Evolutionary conservation across 2,113 vertebrate genomes (phyloP).

Genomic region (Fregetta grallaria): DNA sequence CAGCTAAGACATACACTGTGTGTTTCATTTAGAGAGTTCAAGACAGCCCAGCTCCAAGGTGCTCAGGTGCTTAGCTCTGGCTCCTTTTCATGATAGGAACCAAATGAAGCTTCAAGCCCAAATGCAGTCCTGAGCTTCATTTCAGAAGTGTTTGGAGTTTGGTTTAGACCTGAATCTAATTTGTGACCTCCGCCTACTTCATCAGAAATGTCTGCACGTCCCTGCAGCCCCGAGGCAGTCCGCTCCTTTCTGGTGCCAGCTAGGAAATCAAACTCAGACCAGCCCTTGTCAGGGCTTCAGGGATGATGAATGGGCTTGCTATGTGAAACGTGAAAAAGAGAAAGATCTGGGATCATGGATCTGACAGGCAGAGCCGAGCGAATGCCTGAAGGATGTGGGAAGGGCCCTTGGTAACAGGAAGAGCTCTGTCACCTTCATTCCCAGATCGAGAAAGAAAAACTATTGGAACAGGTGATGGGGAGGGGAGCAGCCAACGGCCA

Average conservation of each 20-base stretch:
- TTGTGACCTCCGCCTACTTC: not conserved
- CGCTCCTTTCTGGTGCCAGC: not conserved
- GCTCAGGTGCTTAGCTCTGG: not conserved
- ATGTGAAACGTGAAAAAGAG: not conserved
- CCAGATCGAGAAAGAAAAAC: not conserved
- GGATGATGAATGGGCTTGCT: not conserved
- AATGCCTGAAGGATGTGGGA: not conserved
- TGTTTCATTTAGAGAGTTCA: not conserved
- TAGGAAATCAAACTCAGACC: slow-evolving; percentile 25
- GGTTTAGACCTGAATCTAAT: not conserved
- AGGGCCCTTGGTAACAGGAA: not conserved
- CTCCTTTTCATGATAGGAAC: not conserved
- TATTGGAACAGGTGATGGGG: not conserved
- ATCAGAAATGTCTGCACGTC: not conserved
- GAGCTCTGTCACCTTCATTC: not conserved
- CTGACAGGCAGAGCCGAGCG: not conserved
- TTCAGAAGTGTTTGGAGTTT: not conserved
- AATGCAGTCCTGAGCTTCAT: not conserved
- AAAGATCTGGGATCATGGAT: not conserved
- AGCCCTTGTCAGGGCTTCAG: not conserved
- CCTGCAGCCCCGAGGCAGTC: not conserved
- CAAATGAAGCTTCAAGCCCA: not conserved
- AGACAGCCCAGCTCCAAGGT: not conserved
- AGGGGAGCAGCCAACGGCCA: not conserved
- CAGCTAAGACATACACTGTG: not conserved